phyloP scores from a whole-genome alignment of 1,140 invertebrate genomes.

The Drosophila sucinea region DNA sequence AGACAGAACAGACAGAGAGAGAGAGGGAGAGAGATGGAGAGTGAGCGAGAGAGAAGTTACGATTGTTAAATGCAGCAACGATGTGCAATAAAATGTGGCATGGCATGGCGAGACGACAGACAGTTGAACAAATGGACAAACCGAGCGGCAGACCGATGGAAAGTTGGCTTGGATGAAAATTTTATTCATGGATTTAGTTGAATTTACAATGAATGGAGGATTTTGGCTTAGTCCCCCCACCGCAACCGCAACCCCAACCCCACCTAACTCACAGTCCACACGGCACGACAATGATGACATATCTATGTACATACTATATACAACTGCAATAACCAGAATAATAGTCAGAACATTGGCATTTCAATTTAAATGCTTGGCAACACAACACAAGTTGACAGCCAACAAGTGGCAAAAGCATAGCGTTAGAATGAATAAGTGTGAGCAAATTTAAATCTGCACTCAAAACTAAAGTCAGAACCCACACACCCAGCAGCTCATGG shows the following conservation, averaged over 20 bases:
- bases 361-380: constrained; percentile 70
- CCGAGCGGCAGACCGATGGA: constrained; percentile 22
- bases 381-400: constrained; percentile 34
- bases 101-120: constrained; percentile 10
- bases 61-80: constrained; percentile 70
- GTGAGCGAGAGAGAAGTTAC: constrained; percentile 13
- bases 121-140: constrained; percentile 27
- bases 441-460: not conserved
- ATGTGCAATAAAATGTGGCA: constrained; percentile 73
- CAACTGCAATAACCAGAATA: constrained; percentile 24
- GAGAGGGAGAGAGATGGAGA: constrained; percentile 17
- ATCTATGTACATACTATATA: constrained; percentile 33
- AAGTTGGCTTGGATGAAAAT: constrained; percentile 51
- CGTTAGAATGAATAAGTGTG: not conserved
- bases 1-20: constrained; percentile 15
- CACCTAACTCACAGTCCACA: constrained; percentile 60
- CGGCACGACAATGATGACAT: constrained; percentile 64
- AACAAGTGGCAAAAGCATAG: constrained; percentile 62
- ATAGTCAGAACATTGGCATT: constrained; percentile 49
- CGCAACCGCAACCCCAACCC: constrained; percentile 26
- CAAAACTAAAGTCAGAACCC: not conserved
- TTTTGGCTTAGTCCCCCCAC: constrained; percentile 64
- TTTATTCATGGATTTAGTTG: constrained; percentile 82
- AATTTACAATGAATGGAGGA: constrained; percentile 76
- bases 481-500: not conserved